Evolutionary conservation across 2,797 vertebrate genomes (phyloP), one percentile per base, ranked within the genome.

Genomic region (Cossypha polioptera): DNA sequence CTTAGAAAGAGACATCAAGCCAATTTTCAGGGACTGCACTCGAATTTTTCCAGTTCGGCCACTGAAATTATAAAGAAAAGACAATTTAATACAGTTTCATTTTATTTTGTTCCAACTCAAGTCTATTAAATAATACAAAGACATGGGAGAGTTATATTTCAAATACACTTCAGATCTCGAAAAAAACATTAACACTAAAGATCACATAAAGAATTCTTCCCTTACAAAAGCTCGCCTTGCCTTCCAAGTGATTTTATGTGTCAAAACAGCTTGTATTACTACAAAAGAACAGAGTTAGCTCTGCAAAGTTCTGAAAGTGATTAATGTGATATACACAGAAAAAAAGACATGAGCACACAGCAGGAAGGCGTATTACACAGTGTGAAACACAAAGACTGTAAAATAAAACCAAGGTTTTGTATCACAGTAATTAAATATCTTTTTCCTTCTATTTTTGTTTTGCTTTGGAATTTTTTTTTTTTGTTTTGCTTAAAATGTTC

Each of bases 41-140:
- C 99, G 98, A 86, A 99, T 99, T 98, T 99, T 99, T 93, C 99
- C 99, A 88, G 98, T 99, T 86, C 99, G 99, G 84, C 99, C 99
- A 61, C 99, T 99, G 97, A 93, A 97, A 98, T 96, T 2, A 90
- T 21, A 97, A 96, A 72, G 92, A 95, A 13, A 57, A 78, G 40
- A 92, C 28, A 42, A 92, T 72, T 90, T 58, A 86, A 78, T 47
- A 42, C 11, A 93, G 25, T 85, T 91, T 48, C 18, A 67, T 88
- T 77, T 85, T 9, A 83, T 48, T 83, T 79, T 9, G 43, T n/a
- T 69, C 16, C 59, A 76, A 62, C 22, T 88, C 16, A 54, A 86
- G 50, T 53, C 48, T 48, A 16, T 74, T 77, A 25, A 76, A 93
- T 82, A 92, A 87, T 24, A 53, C 21, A 80, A 93, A 95, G 28